A percentile compares a stretch with the other conserved stretches of the same genome.
These are phyloP conservation scores for Falco cherrug DNA, from an alignment of 2,797 vertebrate genomes.

Conservation along the genomic window DNA sequence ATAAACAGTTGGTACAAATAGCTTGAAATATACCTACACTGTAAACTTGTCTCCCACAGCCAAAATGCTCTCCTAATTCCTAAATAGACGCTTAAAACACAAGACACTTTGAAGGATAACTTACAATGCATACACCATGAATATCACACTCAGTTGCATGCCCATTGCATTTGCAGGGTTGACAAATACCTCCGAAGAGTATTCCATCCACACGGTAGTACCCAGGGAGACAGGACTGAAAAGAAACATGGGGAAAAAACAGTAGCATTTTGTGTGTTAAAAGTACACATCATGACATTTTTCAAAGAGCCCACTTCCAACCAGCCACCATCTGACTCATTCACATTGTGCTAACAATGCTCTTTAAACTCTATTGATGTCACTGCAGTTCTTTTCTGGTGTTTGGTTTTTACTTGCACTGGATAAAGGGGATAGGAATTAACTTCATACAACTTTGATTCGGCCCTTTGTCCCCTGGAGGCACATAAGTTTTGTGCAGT, in stretches of 20 bases:
- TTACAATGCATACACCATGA: conserved; percentile 87
- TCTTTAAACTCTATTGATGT: neutral
- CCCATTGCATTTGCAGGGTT: conserved; percentile 89
- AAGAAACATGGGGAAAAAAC: neutral
- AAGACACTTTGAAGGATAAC: conserved; percentile 51
- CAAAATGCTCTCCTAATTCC: neutral
- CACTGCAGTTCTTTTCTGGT: neutral
- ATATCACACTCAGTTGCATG: conserved; percentile 86
- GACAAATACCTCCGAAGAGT: conserved; percentile 92
- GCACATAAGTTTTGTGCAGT: neutral
- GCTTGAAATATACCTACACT: neutral
- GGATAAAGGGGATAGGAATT: neutral
- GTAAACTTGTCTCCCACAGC: neutral
- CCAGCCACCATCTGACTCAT: neutral
- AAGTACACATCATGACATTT: neutral
- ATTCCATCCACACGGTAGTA: conserved; percentile 91
- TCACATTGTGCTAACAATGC: neutral
- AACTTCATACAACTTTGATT: neutral
- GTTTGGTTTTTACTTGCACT: neutral
- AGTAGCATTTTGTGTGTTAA: neutral
- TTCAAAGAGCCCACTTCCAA: neutral
- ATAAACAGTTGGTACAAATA: neutral
- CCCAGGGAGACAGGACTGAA: conserved; percentile 86
- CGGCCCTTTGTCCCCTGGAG: neutral
- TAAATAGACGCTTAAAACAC: neutral